Conservation (phyloP, 2,113 vertebrate species). For the Bubo blakistoni region DNA sequence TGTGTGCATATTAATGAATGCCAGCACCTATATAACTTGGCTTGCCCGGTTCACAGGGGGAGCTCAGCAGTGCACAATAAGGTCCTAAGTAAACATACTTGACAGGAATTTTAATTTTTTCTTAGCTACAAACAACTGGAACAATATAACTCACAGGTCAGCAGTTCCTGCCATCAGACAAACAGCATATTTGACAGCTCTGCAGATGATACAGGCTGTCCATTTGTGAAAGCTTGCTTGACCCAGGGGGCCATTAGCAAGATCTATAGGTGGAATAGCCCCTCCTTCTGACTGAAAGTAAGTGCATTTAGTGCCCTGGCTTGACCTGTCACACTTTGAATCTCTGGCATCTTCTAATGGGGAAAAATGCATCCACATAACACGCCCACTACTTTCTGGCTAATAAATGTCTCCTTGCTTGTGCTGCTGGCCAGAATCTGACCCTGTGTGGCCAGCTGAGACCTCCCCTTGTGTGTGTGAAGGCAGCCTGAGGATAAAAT, state of each 20-base stretch:
- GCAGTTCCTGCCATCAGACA: background rate
- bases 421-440: background rate
- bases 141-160: background rate
- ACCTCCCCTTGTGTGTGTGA: background rate
- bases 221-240: slow-evolving; percentile 4
- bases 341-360: background rate
- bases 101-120: background rate
- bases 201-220: background rate
- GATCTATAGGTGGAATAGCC: background rate
- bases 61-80: background rate
- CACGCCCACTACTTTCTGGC: background rate
- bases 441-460: background rate
- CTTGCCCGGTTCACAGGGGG: background rate
- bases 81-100: background rate
- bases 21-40: background rate
- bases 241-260: slow-evolving; percentile 45
- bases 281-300: background rate
- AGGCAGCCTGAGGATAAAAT: background rate
- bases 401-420: background rate
- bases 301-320: background rate
- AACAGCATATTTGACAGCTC: background rate
- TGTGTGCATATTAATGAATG: background rate
- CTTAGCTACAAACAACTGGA: background rate
- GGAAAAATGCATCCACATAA: background rate
- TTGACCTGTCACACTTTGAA: background rate